phyloP scores from a whole-genome alignment of 2,888 invertebrate species.

The Pammene aurita region DNA sequence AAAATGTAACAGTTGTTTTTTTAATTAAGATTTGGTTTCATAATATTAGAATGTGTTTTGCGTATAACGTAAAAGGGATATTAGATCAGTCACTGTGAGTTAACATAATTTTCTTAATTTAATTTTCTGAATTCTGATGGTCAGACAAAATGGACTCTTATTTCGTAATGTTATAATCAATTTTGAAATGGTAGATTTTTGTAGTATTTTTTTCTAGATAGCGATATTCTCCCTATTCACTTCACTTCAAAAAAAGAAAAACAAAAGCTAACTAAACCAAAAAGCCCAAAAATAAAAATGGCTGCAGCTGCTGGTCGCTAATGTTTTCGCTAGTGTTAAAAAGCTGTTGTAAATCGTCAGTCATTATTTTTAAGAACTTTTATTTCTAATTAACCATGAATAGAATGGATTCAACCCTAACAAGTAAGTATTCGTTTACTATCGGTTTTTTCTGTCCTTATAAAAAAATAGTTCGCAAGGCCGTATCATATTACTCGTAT shows the following conservation, averaged over 20 bases:
- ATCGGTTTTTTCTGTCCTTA: neutral
- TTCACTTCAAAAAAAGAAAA: neutral
- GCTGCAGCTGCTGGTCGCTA: constrained; percentile 7
- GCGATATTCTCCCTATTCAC: too few relatives aligned
- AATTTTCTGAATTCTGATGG: neutral
- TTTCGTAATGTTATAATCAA: neutral
- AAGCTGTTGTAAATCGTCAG: neutral
- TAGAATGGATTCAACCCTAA: constrained; percentile 70
- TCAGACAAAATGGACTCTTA: neutral
- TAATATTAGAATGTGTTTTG: neutral
- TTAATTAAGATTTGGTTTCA: neutral
- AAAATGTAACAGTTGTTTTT: too few relatives aligned
- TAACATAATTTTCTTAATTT: neutral
- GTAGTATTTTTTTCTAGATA: neutral
- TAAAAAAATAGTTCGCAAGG: constrained; percentile 17
- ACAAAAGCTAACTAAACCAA: neutral
- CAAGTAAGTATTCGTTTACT: constrained; percentile 55
- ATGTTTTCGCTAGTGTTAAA: constrained; percentile 11
- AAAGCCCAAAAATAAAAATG: constrained; percentile 26
- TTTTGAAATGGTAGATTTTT: neutral
- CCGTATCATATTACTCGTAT: constrained; percentile 35
- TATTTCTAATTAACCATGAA: constrained; percentile 34
- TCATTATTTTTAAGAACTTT: neutral
- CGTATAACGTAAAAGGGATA: neutral
- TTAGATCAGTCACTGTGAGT: too few relatives aligned